phyloP scores from a whole-genome alignment of 2,888 invertebrate species.

The Cantharis lateralis region DNA sequence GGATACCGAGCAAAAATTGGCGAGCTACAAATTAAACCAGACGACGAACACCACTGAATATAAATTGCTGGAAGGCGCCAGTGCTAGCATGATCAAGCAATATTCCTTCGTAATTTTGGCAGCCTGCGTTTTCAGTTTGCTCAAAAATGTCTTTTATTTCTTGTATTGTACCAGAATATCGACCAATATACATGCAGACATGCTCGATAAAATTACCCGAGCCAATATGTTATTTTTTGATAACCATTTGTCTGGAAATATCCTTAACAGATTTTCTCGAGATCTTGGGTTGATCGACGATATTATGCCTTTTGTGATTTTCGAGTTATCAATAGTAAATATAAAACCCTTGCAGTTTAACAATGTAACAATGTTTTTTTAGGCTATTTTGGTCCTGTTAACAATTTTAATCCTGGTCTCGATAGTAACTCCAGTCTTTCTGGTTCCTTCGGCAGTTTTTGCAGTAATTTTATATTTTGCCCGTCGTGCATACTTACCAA shows the following conservation, averaged over 20 bases:
- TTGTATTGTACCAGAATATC: conserved; percentile 40
- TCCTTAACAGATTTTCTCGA: conserved; percentile 40
- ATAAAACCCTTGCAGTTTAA: neutral
- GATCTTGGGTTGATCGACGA: conserved; percentile 40
- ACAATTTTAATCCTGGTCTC: neutral
- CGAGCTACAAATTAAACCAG: conserved; percentile 11
- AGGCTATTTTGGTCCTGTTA: neutral
- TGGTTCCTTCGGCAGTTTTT: conserved; percentile 57
- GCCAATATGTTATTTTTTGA: conserved; percentile 40
- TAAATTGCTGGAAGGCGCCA: conserved; percentile 2
- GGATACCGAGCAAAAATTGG: conserved; percentile 28
- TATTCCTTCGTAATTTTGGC: conserved; percentile 40
- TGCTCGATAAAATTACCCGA: conserved; percentile 33
- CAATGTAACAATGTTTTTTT: neutral
- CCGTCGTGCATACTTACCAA: conserved; percentile 68
- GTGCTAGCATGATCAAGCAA: conserved; percentile 32
- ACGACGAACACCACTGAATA: conserved; percentile 21
- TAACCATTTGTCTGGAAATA: conserved; percentile 36
- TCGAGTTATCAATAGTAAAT: conserved; percentile 32
- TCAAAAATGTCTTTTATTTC: conserved; percentile 39
- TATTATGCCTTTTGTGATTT: conserved; percentile 32
- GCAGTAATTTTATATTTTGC: conserved; percentile 65
- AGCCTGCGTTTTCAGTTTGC: neutral
- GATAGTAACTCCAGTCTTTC: neutral
- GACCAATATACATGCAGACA: conserved; percentile 32